phyloP scores from a whole-genome alignment of 2,113 vertebrate species.

The Glaucidium brasilianum region DNA sequence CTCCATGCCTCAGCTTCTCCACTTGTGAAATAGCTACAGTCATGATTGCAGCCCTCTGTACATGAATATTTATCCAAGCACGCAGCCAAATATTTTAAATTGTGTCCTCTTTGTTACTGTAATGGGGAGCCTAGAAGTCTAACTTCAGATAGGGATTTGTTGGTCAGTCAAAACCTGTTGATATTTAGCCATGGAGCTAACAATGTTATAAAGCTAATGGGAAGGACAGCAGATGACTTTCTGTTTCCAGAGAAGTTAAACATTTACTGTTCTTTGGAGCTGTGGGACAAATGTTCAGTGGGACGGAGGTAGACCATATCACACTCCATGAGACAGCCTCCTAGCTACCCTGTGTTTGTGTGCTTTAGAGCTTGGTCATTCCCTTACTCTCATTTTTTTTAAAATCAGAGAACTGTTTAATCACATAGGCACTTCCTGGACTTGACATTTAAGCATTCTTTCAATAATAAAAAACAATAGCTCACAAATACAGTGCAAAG shows the following conservation, averaged over 20 bases:
- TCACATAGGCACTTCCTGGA: neutral
- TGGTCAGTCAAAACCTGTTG: neutral
- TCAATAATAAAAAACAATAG: neutral
- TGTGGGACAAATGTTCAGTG: neutral
- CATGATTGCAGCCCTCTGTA: neutral
- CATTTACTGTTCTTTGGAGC: conserved; percentile 33
- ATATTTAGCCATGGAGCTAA: neutral
- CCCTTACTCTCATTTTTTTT: neutral
- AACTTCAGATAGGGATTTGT: neutral
- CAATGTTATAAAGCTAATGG: neutral
- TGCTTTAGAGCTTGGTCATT: neutral
- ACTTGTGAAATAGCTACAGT: neutral
- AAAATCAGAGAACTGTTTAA: neutral
- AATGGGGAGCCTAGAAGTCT: neutral
- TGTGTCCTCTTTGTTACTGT: neutral
- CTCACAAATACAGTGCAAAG: neutral
- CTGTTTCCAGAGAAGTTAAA: conserved; percentile 20
- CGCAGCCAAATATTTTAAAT: neutral
- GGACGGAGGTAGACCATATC: neutral
- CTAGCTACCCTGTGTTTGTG: neutral
- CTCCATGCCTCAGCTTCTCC: neutral
- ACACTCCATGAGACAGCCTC: neutral
- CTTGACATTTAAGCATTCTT: neutral
- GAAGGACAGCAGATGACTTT: conserved; percentile 12
- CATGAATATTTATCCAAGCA: neutral